A percentile compares a stretch with the other conserved stretches of the same genome.
These are phyloP conservation scores for Plagiodera versicolora DNA, from an alignment of 2,888 invertebrate genomes.

Conservation along the genomic window DNA sequence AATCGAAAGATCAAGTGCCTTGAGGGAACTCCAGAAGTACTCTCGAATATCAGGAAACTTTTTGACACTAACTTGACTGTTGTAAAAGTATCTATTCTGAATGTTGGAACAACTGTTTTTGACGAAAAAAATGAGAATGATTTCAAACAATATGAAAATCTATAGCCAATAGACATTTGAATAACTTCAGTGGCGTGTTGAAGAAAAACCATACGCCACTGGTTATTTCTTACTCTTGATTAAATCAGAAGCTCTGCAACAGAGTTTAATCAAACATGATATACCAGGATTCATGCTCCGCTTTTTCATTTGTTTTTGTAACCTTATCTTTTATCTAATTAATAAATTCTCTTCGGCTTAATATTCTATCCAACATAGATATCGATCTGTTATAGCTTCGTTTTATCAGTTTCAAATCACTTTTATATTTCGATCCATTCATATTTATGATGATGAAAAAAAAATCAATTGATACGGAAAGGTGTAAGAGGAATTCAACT, in stretches of 20 bases:
- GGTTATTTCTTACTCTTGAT: background rate
- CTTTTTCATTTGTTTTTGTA: constrained; percentile 9
- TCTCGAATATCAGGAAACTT: too few species aligned
- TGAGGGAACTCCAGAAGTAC: too few species aligned
- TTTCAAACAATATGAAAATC: too few species aligned
- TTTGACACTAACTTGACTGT: too few species aligned
- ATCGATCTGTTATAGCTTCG: background rate
- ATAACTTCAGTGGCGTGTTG: too few species aligned
- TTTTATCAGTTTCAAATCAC: background rate
- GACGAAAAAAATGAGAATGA: too few species aligned
- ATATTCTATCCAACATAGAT: background rate
- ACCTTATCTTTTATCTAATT: background rate
- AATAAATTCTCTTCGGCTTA: background rate
- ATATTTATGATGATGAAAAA: background rate
- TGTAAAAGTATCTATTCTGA: too few species aligned
- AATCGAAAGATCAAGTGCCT: too few species aligned
- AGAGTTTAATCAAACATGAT: constrained; percentile 7
- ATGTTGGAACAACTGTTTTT: too few species aligned
- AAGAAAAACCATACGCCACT: background rate
- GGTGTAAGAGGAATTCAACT: too few species aligned
- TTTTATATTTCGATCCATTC: background rate
- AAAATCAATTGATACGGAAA: background rate
- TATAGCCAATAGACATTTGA: too few species aligned
- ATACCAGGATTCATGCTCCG: constrained; percentile 5
- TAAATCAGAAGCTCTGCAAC: background rate